These are phyloP conservation scores for Rotaria macrura DNA, from an alignment of 2,888 invertebrate species.

Conservation along the genomic window DNA sequence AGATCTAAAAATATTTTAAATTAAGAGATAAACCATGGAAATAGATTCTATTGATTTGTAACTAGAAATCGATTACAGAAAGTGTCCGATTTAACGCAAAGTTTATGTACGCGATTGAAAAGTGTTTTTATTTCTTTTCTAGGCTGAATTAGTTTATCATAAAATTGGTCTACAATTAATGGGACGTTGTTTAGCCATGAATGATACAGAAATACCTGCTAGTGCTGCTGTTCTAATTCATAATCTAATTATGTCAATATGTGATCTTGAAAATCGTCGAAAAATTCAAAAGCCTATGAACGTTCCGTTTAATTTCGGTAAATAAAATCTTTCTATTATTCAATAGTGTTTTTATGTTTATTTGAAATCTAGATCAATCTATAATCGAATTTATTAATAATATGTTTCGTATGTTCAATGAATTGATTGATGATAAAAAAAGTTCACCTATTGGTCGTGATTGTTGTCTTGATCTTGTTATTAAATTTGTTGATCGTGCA, in stretches of 20 bases:
- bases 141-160: not conserved
- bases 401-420: constrained; percentile 24
- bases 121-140: not conserved
- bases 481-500: constrained; percentile 30
- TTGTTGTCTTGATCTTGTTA: constrained; percentile 28
- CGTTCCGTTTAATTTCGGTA: constrained; percentile 30
- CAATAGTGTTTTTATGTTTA: too few species aligned
- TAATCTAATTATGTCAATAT: constrained; percentile 30
- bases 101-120: too few species aligned
- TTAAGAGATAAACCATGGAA: too few species aligned
- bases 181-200: not conserved
- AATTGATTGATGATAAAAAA: constrained; percentile 27
- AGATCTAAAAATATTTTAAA: too few species aligned
- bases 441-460: constrained; percentile 31
- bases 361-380: constrained; percentile 19
- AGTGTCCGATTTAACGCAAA: too few species aligned
- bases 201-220: constrained; percentile 23
- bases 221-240: constrained; percentile 23
- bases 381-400: constrained; percentile 27
- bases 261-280: constrained; percentile 30
- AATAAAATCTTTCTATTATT: too few species aligned
- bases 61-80: too few species aligned
- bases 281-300: constrained; percentile 31
- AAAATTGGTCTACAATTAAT: not conserved
- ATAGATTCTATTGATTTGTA: too few species aligned